Conservation (phyloP, 2,113 vertebrate genomes). For the Catharus minimus region DNA sequence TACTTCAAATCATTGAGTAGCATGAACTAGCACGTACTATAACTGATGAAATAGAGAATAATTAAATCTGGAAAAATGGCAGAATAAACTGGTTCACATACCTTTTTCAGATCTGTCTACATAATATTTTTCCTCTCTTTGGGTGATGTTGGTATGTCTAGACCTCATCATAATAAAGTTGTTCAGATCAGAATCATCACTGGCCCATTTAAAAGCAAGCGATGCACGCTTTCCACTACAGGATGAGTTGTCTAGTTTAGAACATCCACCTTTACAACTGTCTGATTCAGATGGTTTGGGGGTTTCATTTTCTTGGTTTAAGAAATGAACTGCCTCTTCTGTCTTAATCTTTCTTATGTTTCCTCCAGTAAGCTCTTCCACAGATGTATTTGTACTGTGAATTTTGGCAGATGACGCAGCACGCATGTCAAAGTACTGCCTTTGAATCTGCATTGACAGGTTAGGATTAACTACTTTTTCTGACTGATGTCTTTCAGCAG, state of each 20-base stretch:
- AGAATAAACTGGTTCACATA: conserved; percentile 17
- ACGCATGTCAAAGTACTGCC: background rate
- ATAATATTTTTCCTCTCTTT: background rate
- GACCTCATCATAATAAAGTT: conserved; percentile 77
- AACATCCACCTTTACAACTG: background rate
- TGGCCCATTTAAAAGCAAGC: background rate
- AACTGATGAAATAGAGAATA: background rate
- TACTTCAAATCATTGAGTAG: background rate
- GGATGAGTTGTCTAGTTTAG: background rate
- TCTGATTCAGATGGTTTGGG: background rate
- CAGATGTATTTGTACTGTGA: background rate
- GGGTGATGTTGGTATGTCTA: conserved; percentile 7
- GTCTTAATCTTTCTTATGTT: conserved; percentile 13
- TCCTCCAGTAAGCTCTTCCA: background rate
- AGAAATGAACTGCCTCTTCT: background rate
- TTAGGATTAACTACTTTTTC: background rate
- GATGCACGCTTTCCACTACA: background rate
- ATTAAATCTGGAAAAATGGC: background rate
- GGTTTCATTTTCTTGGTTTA: conserved; percentile 3
- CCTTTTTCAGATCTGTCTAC: conserved; percentile 49
- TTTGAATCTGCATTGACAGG: background rate
- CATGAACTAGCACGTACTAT: background rate
- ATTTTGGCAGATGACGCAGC: background rate
- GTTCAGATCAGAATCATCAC: conserved; percentile 67
- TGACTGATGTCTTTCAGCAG: background rate